Evolutionary conservation across 2,888 invertebrate species (phyloP).

Genomic region (Aporophyla nigra): DNA sequence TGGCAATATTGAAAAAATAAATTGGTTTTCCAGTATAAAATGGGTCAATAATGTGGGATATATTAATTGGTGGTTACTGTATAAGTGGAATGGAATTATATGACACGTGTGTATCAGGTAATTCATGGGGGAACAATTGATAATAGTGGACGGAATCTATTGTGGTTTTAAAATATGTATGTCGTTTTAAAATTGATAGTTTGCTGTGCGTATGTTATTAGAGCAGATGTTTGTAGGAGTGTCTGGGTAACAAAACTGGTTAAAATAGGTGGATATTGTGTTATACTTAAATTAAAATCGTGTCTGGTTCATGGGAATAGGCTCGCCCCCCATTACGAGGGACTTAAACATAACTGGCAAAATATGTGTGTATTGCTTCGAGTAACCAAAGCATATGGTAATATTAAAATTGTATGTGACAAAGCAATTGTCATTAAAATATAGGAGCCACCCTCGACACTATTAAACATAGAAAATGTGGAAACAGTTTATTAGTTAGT

Average conservation of each 20-base stretch:
- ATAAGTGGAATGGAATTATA: slow-evolving; percentile 22
- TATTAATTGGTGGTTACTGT: slow-evolving; percentile 31
- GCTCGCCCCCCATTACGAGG: background rate
- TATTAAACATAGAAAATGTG: background rate
- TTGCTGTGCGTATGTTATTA: background rate
- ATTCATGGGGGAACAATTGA: slow-evolving; percentile 22
- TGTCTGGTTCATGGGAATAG: too few relatives aligned
- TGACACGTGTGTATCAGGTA: slow-evolving; percentile 31
- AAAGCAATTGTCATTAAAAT: background rate
- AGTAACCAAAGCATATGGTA: background rate
- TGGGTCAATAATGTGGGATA: slow-evolving; percentile 29
- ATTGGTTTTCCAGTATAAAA: slow-evolving; percentile 38
- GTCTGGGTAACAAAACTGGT: background rate
- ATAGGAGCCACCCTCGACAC: background rate
- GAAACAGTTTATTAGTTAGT: background rate
- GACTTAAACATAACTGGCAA: background rate
- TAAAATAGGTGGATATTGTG: background rate
- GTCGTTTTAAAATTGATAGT: slow-evolving; percentile 13
- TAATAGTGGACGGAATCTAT: background rate
- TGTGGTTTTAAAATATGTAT: slow-evolving; percentile 10
- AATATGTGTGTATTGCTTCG: background rate
- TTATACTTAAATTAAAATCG: background rate
- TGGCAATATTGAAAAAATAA: background rate
- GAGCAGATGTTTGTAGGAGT: background rate
- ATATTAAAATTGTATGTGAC: background rate